These are phyloP conservation scores for Ernsta delagoae DNA, from an alignment of 2,888 invertebrate species.

Conservation along the genomic window DNA sequence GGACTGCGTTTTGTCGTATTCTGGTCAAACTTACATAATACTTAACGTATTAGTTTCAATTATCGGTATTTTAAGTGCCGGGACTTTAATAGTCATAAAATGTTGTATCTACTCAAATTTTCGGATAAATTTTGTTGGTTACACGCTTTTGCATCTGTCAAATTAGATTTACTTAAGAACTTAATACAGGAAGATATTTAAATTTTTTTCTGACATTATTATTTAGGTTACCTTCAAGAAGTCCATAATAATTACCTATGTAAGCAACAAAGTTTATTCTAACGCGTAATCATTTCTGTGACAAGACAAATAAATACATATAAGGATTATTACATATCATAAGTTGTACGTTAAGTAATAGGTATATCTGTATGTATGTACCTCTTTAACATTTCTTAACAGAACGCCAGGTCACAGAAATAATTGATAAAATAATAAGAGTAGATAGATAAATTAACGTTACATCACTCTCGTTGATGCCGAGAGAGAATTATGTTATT, in stretches of 20 bases:
- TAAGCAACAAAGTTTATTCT: constrained; percentile 14
- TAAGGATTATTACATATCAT: constrained; percentile 23
- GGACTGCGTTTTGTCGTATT: constrained; percentile 77
- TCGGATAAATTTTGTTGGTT: constrained; percentile 19
- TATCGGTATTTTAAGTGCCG: constrained; percentile 56
- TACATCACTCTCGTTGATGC: constrained; percentile 32
- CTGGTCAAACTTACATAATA: constrained; percentile 84
- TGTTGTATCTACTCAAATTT: constrained; percentile 18
- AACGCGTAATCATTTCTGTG: constrained; percentile 18
- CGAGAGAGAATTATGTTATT: constrained; percentile 47
- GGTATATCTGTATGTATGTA: background rate
- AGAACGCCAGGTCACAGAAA: constrained; percentile 14
- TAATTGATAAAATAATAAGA: constrained; percentile 6
- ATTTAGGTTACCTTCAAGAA: no score
- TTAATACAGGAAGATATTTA: background rate
- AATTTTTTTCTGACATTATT: background rate
- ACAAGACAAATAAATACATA: constrained; percentile 5
- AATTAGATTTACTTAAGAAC: no score
- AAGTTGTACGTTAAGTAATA: constrained; percentile 18
- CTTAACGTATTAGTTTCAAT: constrained; percentile 70
- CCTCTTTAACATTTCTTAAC: background rate
- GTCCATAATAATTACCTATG: no score
- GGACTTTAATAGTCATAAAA: constrained; percentile 52
- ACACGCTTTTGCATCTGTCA: background rate
- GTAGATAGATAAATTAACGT: constrained; percentile 7